Base-by-base conservation (phyloP, 1,140 invertebrate species). In the Drosophila pachea region DNA sequence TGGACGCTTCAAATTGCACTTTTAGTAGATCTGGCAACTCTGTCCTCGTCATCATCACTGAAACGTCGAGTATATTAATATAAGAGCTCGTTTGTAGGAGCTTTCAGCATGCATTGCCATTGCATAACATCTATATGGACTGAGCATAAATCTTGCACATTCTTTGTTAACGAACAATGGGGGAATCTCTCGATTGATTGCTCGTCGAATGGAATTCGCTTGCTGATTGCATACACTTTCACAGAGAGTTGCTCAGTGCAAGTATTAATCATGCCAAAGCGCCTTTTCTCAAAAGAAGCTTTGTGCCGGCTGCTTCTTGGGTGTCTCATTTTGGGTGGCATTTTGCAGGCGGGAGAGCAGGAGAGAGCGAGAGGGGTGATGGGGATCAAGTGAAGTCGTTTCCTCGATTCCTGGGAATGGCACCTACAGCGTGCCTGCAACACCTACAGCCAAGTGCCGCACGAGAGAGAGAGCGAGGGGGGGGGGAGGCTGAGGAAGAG, bases 351-450 rank as follows among this genome's bases (percentile, higher is more conserved):
- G 8, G 7, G 4, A 38, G 33, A 16, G n/a, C 33, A 8, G 3
- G 11, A 9, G 4, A 5, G 9, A 43, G n/a, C 4, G 50, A 8
- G 33, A 5, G 14, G 14, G 4, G 16, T 5, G 9, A 5, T n/a
- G 5, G 7, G 14, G 8, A 4, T 7, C 8, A 32, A 48, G 31
- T 2, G 64, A 12, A 54, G 2, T 32, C 42, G 56, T 50, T 68
- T 55, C 54, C 35, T 67, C 68, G 49, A 50, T 83, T 84, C 68
- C 50, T 32, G 64, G 49, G 74, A 84, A 76, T 67, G 55, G 62
- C 73, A 74, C 74, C 78, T 68, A 79, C 76, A 62, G 29, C 7
- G 22, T 32, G 36, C 22, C 42, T 29, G 40, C 43, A n/a, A 65
- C 62, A 65, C 52, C 64, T 66, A 60, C 53, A 65, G 11, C 32